These are phyloP conservation scores for Dascillus cervinus DNA, from an alignment of 2,888 invertebrate genomes.

Conservation along the genomic window DNA sequence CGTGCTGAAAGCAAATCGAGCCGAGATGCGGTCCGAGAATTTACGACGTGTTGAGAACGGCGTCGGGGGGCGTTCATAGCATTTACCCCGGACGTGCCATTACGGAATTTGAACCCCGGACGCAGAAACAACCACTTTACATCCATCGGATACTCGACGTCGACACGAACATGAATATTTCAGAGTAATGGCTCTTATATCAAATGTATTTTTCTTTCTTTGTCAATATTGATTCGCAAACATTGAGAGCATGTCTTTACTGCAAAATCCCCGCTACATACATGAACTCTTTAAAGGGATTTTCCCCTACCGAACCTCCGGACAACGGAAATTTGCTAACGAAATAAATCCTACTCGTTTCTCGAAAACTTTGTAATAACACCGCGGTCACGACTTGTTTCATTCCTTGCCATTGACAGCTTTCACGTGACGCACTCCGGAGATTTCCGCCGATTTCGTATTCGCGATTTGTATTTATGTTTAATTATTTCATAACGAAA, in stretches of 20 bases:
- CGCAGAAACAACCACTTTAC: slow-evolving; percentile 31
- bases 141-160: slow-evolving; percentile 31
- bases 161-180: slow-evolving; percentile 39
- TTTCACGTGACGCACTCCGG: too few relatives aligned
- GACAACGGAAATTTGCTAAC: too few relatives aligned
- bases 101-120: slow-evolving; percentile 25
- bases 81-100: slow-evolving; percentile 24
- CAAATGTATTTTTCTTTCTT: slow-evolving; percentile 26
- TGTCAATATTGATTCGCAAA: slow-evolving; percentile 32
- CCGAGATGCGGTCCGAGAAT: slow-evolving; percentile 16
- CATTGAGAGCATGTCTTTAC: slow-evolving; percentile 24
- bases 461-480: too few relatives aligned
- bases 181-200: slow-evolving; percentile 30
- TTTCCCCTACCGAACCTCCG: too few relatives aligned
- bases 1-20: slow-evolving; percentile 26
- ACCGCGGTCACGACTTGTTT: too few relatives aligned
- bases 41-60: slow-evolving; percentile 17
- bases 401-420: too few relatives aligned
- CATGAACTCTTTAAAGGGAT: too few relatives aligned
- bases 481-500: too few relatives aligned
- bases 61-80: slow-evolving; percentile 16
- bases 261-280: too few relatives aligned
- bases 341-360: too few relatives aligned
- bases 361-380: too few relatives aligned
- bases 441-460: too few relatives aligned